phyloP scores from a whole-genome alignment of 1,140 invertebrate genomes.

The Neomicropteryx cornuta region DNA sequence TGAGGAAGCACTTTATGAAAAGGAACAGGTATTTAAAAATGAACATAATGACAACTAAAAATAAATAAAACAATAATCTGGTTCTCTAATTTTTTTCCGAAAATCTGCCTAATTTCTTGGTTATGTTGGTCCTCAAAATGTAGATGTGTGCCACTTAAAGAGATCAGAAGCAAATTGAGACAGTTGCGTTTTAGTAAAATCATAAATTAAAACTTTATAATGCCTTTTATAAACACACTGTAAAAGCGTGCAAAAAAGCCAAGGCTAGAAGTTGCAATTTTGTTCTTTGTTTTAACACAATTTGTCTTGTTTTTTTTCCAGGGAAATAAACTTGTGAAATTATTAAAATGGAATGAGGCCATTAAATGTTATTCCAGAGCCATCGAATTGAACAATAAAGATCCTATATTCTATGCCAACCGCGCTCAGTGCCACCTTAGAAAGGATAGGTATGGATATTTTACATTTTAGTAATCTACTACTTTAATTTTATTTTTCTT shows the following conservation, averaged over 20 bases:
- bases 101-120: too few species aligned
- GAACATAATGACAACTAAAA: too few species aligned
- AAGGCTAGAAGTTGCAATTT: conserved; percentile 26
- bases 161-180: too few species aligned
- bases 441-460: conserved; percentile 56
- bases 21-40: conserved; percentile 42
- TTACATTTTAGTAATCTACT: neutral
- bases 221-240: too few species aligned
- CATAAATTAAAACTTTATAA: too few species aligned
- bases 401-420: conserved; percentile 79
- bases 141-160: too few species aligned
- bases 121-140: too few species aligned
- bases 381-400: conserved; percentile 61
- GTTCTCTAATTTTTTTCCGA: too few species aligned
- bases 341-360: conserved; percentile 66
- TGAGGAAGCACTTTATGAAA: conserved; percentile 44
- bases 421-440: conserved; percentile 81
- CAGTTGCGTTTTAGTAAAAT: too few species aligned
- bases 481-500: conserved; percentile 4
- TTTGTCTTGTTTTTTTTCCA: conserved; percentile 38
- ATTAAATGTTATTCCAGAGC: conserved; percentile 71
- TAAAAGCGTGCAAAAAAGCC: too few species aligned
- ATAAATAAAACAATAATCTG: too few species aligned
- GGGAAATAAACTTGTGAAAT: conserved; percentile 75
- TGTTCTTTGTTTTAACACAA: conserved; percentile 18